Evolutionary conservation across 1,140 invertebrate species (phyloP).

Genomic region (Heliothis virescens): DNA sequence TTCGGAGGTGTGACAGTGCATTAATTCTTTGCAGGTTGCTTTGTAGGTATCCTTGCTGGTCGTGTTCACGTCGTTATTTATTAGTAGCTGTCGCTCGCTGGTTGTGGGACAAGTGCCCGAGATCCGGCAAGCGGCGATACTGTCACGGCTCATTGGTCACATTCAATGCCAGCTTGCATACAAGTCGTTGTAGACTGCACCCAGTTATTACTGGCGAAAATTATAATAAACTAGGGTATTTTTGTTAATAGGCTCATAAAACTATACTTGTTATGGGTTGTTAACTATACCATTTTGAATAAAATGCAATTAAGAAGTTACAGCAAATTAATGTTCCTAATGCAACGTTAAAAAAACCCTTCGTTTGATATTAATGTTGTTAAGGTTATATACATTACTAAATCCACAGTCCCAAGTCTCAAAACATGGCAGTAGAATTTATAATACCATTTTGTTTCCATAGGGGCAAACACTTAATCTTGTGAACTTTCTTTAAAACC

Average conservation of each 20-base stretch:
- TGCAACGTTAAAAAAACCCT: no score
- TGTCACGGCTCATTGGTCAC: slow-evolving; percentile 58
- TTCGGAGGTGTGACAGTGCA: slow-evolving; percentile 25
- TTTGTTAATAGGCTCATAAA: background rate
- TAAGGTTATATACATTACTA: background rate
- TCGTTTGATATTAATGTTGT: no score
- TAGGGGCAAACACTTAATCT: slow-evolving; percentile 5
- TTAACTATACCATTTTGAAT: background rate
- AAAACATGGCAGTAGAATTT: slow-evolving; percentile 13
- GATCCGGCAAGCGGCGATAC: slow-evolving; percentile 41
- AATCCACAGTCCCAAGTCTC: background rate
- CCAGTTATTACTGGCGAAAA: slow-evolving; percentile 3
- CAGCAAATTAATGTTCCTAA: background rate
- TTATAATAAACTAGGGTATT: background rate
- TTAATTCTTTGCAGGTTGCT: slow-evolving; percentile 24
- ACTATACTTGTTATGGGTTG: background rate
- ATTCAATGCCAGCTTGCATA: slow-evolving; percentile 42
- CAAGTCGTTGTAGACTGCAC: slow-evolving; percentile 2
- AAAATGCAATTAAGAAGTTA: background rate
- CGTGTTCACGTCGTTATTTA: slow-evolving; percentile 7
- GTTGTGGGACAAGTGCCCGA: slow-evolving; percentile 8
- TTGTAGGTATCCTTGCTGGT: slow-evolving; percentile 21
- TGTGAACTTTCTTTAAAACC: slow-evolving; percentile 13
- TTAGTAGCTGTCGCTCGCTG: slow-evolving; percentile 9
- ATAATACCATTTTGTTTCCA: slow-evolving; percentile 12